Base-by-base conservation (phyloP, 2,113 vertebrate species). In the Calyptommatus sinebrachiatus region DNA sequence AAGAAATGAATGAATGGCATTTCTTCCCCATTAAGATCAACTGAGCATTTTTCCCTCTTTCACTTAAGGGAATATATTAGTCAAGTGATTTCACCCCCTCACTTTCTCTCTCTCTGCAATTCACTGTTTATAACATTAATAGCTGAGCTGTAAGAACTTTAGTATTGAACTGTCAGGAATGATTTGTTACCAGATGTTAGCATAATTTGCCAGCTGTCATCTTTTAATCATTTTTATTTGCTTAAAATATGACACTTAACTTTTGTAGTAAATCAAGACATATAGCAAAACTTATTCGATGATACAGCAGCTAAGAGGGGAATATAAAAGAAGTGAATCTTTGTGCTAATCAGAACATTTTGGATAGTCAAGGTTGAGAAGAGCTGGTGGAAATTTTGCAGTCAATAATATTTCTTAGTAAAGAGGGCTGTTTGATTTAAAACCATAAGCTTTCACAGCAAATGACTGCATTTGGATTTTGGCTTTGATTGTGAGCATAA, bases 171-270 rank as follows among this genome's bases (percentile, higher is more conserved):
- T 94, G 93, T 92, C 94, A 92, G 77, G 50, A 90, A 89, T 93
- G 93, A 95, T 95, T 92, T 94, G 91, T 92, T 93, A 87, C 92
- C 92, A 94, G 90, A 92, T 95, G 94, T 94, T 94, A 93, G 91
- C 83, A 91, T 91, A 93, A 95, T 94, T 93, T 92, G 71, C 91
- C 89, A 93, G 89, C 91, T 94, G 92, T 93, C 92, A 93, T 84
- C 89, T 90, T 94, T 94, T 95, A 93, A 93, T 95, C 88, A 93
- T 92, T 93, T 94, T 90, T 94, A 92, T 93, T 94, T 94, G 93
- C 84, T 79, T 90, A 92, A 91, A 93, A 91, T 89, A 80, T 89
- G 88, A 91, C 89, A 88, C 79, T 90, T 92, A 88, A 87, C 88
- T 91, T 95, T 84, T 88, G 84, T 77, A 86, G 88, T 87, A 91